These are phyloP conservation scores for Pseudomyrmex sp. DNA, from an alignment of 1,140 invertebrate genomes.

Conservation along the genomic window DNA sequence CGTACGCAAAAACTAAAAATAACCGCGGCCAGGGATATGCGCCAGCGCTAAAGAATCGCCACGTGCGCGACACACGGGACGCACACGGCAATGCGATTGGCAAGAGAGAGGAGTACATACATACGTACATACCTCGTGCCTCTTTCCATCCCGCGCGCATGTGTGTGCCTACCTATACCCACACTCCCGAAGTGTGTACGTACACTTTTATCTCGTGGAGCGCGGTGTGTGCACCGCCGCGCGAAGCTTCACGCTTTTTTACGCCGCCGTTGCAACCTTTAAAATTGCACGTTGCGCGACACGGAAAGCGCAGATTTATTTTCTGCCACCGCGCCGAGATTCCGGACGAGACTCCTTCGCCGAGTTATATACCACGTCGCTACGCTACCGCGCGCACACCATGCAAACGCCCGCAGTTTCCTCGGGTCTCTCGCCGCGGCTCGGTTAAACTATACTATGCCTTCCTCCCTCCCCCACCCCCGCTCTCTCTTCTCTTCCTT, in stretches of 20 bases:
- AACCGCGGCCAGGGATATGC: slow-evolving; percentile 29
- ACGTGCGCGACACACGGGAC: slow-evolving; percentile 29
- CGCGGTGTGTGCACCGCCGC: slow-evolving; percentile 18
- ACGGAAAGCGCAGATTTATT: slow-evolving; percentile 71
- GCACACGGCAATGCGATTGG: slow-evolving; percentile 30
- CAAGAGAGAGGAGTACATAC: slow-evolving; percentile 29
- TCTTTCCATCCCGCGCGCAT: too few species aligned
- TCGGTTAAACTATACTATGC: slow-evolving; percentile 11
- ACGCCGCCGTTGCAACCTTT: slow-evolving; percentile 61
- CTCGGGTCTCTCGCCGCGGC: background rate
- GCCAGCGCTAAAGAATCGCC: slow-evolving; percentile 29
- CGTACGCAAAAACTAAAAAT: slow-evolving; percentile 52
- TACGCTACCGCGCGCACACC: background rate
- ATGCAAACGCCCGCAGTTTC: slow-evolving; percentile 53
- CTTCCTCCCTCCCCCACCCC: background rate
- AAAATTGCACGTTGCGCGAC: slow-evolving; percentile 74
- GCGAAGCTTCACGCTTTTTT: slow-evolving; percentile 48
- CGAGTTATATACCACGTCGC: slow-evolving; percentile 44
- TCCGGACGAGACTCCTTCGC: slow-evolving; percentile 16
- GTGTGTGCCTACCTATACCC: background rate
- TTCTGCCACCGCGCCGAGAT: slow-evolving; percentile 57
- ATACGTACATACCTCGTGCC: background rate
- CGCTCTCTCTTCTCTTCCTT: background rate
- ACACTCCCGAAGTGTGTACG: slow-evolving; percentile 6
- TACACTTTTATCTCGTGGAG: slow-evolving; percentile 61